Evolutionary conservation across 2,113 vertebrate species (phyloP), one percentile per base, ranked within the genome.

Genomic region (Microcebus ravelobensis): DNA sequence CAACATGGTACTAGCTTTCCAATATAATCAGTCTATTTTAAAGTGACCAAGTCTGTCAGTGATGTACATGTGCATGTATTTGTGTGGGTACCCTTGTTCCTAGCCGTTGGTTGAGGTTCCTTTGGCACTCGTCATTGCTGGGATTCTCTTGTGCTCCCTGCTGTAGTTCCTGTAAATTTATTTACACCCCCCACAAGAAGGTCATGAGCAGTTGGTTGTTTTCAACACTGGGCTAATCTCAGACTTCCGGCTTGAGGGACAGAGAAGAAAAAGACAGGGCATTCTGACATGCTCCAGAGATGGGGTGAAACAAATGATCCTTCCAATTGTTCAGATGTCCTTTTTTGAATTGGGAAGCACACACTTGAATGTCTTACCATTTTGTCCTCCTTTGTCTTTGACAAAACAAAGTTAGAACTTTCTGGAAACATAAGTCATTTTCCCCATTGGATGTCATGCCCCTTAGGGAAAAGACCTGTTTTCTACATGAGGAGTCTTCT

Each of bases 221-320:
- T 15, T 57, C 50, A 88, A 3, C 31, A 52, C 1, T 17, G 50
- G 74, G 23, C 87, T 74, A 0, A 39, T 73, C 81, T 79, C 73
- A 36, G 55, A 83, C 23, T 57, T 77, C 6, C 27, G 34, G 31
- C 45, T 23, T 50, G 0, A 50, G 18, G 42, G 42, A 36, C 8
- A 11, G 50, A 96, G 48, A 1, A 81, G 65, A 76, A 76, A 55
- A 88, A 59, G 42, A 36, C 31, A 29, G 31, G 50, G 21, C 13
- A 39, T 68, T 73, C 61, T 79, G 84, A 42, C 31, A 0, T 21
- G 36, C 45, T 21, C 13, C 39, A 61, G 86, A 77, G 7, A 2
- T n/a, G 10, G 3, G 4, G 18, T 45, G 39, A 61, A 67, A n/a
- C 0, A 0, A 8, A 4, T 4, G 50, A 25, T 29, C 13, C 20